phyloP scores from a whole-genome alignment of 1,140 invertebrate species.

The Leguminivora glycinivorella region DNA sequence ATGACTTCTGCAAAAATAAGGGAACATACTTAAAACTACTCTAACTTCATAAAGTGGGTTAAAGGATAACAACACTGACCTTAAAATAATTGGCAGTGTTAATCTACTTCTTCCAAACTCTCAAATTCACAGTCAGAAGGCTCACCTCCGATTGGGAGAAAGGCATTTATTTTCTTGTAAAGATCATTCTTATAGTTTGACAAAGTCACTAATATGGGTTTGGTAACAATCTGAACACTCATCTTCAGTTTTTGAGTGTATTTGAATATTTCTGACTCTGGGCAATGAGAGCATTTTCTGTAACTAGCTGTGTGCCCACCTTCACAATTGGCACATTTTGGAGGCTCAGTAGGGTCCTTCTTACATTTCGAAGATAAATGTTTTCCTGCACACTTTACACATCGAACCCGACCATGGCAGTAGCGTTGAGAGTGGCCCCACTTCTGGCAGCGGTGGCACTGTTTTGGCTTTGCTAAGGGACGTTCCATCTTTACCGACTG shows the following conservation, averaged over 20 bases:
- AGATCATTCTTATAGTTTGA: not conserved
- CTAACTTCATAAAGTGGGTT: too few relatives aligned
- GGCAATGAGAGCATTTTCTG: conserved; percentile 48
- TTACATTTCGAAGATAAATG: conserved; percentile 51
- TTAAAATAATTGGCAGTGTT: not conserved
- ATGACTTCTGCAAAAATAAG: too few relatives aligned
- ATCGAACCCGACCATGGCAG: conserved; percentile 52
- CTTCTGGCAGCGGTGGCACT: conserved; percentile 57
- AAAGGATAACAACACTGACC: not conserved
- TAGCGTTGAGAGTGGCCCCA: conserved; percentile 63
- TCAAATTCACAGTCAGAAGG: not conserved
- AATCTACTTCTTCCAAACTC: not conserved
- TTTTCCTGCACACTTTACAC: conserved; percentile 56
- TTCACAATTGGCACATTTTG: conserved; percentile 63
- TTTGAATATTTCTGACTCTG: conserved; percentile 38
- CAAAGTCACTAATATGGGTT: not conserved
- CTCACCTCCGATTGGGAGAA: not conserved
- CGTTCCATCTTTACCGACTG: conserved; percentile 47
- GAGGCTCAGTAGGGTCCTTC: conserved; percentile 40
- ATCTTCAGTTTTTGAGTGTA: not conserved
- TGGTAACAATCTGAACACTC: not conserved
- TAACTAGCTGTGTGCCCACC: conserved; percentile 56
- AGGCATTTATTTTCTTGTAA: not conserved
- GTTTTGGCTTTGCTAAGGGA: conserved; percentile 40
- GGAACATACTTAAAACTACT: too few relatives aligned